Conservation (phyloP, 1,140 invertebrate genomes). For the Aleiodes sp. region DNA sequence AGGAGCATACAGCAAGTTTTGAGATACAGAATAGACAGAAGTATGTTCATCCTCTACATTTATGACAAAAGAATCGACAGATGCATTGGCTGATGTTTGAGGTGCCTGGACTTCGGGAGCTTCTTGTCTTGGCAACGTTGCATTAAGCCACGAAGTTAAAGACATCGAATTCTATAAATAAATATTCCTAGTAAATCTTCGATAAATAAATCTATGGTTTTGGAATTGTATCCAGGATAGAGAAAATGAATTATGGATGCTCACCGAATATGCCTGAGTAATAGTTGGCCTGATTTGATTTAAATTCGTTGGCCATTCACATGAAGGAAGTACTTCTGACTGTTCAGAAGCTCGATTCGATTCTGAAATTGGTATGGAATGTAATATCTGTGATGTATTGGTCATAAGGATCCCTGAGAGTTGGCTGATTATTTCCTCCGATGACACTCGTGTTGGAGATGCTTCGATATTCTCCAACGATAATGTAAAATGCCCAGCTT, state of each 20-base stretch:
- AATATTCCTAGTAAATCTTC: not conserved
- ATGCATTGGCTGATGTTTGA: constrained; percentile 19
- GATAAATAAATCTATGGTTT: not conserved
- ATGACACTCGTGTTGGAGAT: not conserved
- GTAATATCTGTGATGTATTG: not conserved
- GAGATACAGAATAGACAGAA: not conserved
- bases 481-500: not conserved
- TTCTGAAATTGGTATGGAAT: not conserved
- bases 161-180: constrained; percentile 38
- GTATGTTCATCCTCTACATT: not conserved
- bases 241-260: not conserved
- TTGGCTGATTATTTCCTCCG: not conserved
- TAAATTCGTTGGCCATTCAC: constrained; percentile 13
- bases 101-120: constrained; percentile 36
- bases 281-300: constrained; percentile 12
- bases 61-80: constrained; percentile 11
- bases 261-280: constrained; percentile 4
- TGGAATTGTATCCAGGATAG: too few relatives aligned
- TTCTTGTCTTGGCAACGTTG: constrained; percentile 32
- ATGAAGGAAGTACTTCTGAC: not conserved
- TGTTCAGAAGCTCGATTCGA: not conserved
- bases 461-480: not conserved
- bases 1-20: not conserved
- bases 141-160: constrained; percentile 51
- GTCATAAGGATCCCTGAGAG: not conserved